Base-by-base conservation (phyloP, 2,797 vertebrate genomes). In the Aotus griseimembra region DNA sequence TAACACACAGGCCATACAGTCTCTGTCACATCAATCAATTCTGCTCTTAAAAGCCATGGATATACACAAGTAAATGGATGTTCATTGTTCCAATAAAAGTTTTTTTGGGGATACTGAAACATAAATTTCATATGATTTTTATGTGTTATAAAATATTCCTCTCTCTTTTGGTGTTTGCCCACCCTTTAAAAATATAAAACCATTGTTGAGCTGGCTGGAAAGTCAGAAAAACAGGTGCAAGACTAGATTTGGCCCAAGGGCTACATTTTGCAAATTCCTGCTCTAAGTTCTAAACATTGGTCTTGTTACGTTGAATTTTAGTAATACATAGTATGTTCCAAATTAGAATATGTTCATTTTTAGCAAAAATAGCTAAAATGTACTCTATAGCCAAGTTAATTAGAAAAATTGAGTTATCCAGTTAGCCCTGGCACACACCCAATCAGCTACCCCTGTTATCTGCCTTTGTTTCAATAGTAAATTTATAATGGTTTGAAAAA, bases 301-400 rank as follows among this genome's bases (percentile, higher is more conserved):
- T 48, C 12, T 28, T 80, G 36, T 61, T 88, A 80, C 64, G 1
- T 7, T 33, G 72, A 46, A 19, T 70, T 94, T 94, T 90, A 87
- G 84, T 46, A 22, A 77, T 75, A 82, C 11, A 48, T 48, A 50
- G 3, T 14, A 57, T 72, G 7, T n/a, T 93, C n/a, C 77, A 80
- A 80, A 83, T 94, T 67, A 80, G 26, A 26, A 24, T 80, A 50
- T 94, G 11, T 72, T 72, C 84, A 84, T 64, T 93, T 72, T 96
- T 89, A 61, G 90, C 50, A 80, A 58, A 76, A 87, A 36, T 64
- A 44, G 8, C 52, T 55, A 55, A 55, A 55, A 55, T 55, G 52
- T 36, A 36, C 58, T 82, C 58, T 57, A 46, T 7, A 52, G 77
- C 30, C 30, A 94, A 81, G 26, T 76, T 76, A 93, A 89, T 85